Evolutionary conservation across 2,888 invertebrate species (phyloP), one percentile per base, ranked within the genome.

Genomic region (Tipula unca): DNA sequence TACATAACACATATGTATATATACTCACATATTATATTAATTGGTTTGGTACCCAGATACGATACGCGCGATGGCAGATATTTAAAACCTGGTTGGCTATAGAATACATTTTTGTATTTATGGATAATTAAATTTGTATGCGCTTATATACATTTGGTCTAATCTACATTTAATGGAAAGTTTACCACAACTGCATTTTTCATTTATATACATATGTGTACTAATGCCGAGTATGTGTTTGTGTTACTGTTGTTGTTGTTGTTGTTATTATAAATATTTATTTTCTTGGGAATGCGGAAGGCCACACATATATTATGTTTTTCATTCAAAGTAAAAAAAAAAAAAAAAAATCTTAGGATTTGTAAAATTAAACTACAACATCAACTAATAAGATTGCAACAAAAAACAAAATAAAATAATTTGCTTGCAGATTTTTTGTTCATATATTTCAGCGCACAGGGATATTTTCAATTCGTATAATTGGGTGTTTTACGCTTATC

Each of bases 231-330:
- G 20, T 42, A 42, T 48, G 69, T 69, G 69, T 69, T 83, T 83
- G 83, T 83, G 32, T 17, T 83, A 32, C 5, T 82, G 82, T 29
- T 82, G 29, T 8, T 82, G 29, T 82, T 82, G 29, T 82, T 29
- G n/a, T 83, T 32, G 35, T 14, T n/a, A 13, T 5, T 83, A 32
- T n/a, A 83, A 32, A 83, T 86, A 82, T n/a, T n/a, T 85, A 86
- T 54, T 84, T 86, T 86, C 85, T 85, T 86, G 86, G 85, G 86
- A 86, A 86, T 86, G 86, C 86, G 86, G 86, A 86, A 86, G 85
- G 86, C 86, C 86, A 85, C 85, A 85, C 84, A 86, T 86, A 85
- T 86, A 69, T 86, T 83, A 83, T 83, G 83, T 83, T 83, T 32
- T 83, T 83, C 83, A 83, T 83, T 35, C 83, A 83, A 83, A 32